These are phyloP conservation scores for Falco biarmicus DNA, from an alignment of 2,797 vertebrate genomes.

Conservation along the genomic window DNA sequence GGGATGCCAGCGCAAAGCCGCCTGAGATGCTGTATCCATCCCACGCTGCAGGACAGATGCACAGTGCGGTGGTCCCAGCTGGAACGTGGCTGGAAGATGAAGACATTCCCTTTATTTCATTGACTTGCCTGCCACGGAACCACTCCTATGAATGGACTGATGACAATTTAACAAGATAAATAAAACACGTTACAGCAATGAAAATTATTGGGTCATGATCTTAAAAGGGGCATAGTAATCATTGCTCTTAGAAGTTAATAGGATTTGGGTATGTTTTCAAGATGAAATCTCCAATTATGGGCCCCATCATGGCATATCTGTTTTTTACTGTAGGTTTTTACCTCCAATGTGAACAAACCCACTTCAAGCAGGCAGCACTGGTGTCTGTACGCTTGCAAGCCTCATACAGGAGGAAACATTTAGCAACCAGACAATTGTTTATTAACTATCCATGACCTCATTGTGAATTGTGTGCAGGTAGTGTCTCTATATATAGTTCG, in stretches of 20 bases:
- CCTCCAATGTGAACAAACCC: neutral
- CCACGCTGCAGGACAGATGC: rapidly evolving
- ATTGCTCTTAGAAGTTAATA: neutral
- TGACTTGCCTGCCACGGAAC: neutral
- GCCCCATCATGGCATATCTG: rapidly evolving
- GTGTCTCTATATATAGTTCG: neutral
- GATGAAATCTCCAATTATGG: constrained; percentile 8
- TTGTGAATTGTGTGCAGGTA: neutral
- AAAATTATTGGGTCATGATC: neutral
- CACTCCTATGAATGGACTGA: rapidly evolving
- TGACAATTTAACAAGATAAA: neutral
- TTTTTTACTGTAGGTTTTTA: neutral
- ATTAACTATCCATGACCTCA: neutral
- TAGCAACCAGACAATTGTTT: neutral
- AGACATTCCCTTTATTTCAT: neutral
- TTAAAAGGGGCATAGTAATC: neutral
- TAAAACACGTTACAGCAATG: neutral
- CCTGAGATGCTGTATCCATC: rapidly evolving
- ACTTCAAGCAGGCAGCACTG: neutral
- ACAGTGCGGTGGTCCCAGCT: neutral
- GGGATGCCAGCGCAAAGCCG: neutral
- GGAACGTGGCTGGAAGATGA: neutral
- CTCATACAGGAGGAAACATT: neutral
- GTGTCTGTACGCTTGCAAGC: neutral
- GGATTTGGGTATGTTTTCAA: constrained; percentile 3